Conservation (phyloP, 2,888 invertebrate genomes). For the Serripes groenlandicus region DNA sequence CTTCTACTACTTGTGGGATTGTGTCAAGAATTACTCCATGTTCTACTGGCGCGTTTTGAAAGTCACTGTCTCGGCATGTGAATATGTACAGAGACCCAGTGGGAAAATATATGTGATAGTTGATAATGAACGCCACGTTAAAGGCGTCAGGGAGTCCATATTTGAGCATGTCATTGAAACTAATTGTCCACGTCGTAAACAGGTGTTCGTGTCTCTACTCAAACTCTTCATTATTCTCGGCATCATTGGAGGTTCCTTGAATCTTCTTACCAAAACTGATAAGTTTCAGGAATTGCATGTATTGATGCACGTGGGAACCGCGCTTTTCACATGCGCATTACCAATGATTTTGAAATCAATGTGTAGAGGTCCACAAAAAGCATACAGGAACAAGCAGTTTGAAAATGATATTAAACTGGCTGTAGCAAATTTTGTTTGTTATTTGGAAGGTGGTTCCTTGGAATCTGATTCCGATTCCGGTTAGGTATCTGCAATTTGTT, state of each 20-base stretch:
- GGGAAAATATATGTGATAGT: constrained; percentile 26
- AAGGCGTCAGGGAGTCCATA: constrained; percentile 39
- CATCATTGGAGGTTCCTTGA: constrained; percentile 55
- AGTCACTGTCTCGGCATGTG: constrained; percentile 33
- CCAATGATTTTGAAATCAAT: constrained; percentile 61
- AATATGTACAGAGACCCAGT: constrained; percentile 26
- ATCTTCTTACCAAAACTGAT: constrained; percentile 59
- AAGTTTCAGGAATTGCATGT: constrained; percentile 59
- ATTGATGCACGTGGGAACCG: constrained; percentile 66
- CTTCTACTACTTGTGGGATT: constrained; percentile 61
- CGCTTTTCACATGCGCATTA: constrained; percentile 65
- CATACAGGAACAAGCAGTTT: constrained; percentile 14
- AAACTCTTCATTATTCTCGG: constrained; percentile 52
- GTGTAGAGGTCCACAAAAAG: constrained; percentile 20
- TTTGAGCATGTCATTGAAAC: constrained; percentile 61
- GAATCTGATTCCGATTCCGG: too few relatives aligned
- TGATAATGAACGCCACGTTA: constrained; percentile 31
- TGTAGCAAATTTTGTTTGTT: too few relatives aligned
- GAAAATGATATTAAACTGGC: too few relatives aligned
- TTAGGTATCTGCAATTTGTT: too few relatives aligned
- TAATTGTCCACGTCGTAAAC: constrained; percentile 58
- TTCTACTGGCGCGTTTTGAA: constrained; percentile 52
- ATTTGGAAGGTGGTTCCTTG: too few relatives aligned
- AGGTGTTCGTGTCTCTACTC: constrained; percentile 58
- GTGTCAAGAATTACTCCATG: constrained; percentile 38